Evolutionary conservation across 2,888 invertebrate species (phyloP).

Genomic region (Beris chalybata): DNA sequence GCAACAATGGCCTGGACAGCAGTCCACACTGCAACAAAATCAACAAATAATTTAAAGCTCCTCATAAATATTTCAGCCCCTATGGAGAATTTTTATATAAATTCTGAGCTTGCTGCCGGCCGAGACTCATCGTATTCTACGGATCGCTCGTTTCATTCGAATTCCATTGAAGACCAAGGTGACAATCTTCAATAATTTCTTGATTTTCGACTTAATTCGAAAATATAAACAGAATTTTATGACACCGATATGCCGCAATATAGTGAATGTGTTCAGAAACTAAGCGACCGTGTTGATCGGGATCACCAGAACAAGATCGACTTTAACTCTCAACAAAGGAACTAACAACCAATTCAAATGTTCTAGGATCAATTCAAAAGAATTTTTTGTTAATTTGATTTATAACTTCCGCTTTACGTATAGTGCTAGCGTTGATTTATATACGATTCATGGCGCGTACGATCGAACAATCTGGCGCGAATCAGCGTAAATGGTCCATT

Average conservation of each 20-base stretch:
- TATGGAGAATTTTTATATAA: too few species aligned
- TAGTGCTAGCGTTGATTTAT: neutral
- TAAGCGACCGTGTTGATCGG: conserved; percentile 18
- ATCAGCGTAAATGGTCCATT: too few species aligned
- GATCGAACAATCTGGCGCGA: too few species aligned
- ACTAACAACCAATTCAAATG: too few species aligned
- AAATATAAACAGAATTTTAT: conserved; percentile 18
- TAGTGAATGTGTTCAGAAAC: conserved; percentile 1
- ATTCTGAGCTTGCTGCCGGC: too few species aligned
- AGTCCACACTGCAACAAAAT: neutral
- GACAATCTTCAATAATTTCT: conserved; percentile 14
- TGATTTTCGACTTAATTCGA: conserved; percentile 12
- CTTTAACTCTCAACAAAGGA: too few species aligned
- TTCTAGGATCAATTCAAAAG: conserved; percentile 9
- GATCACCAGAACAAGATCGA: neutral
- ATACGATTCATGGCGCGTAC: neutral
- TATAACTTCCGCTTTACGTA: conserved; percentile 27
- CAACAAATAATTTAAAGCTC: too few species aligned
- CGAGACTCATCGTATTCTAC: too few species aligned
- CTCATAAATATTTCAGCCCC: too few species aligned
- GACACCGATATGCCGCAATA: conserved; percentile 10
- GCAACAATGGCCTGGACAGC: conserved; percentile 5
- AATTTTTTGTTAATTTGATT: conserved; percentile 18
- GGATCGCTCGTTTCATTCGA: too few species aligned
- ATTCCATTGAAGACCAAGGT: conserved; percentile 6